These are phyloP conservation scores for Silurus meridionalis DNA, from an alignment of 2,113 vertebrate species.

Conservation along the genomic window DNA sequence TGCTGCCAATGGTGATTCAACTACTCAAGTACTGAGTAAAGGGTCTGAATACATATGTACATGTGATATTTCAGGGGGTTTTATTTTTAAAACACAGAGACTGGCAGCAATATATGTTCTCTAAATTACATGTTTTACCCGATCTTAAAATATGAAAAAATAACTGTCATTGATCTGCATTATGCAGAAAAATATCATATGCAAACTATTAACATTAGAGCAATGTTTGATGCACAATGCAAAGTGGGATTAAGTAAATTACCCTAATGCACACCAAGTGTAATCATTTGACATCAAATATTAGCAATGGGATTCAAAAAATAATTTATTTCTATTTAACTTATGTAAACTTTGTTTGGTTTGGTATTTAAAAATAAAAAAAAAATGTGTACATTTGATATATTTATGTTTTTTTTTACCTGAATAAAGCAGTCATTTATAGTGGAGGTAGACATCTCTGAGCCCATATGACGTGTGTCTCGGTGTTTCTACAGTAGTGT, in stretches of 20 bases:
- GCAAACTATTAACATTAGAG: background rate
- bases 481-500: background rate
- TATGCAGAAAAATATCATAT: background rate
- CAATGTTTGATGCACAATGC: background rate
- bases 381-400: background rate
- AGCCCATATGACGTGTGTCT: background rate
- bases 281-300: background rate
- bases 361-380: no score
- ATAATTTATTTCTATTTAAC: background rate
- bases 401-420: background rate
- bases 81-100: background rate
- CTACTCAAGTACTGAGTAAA: no score
- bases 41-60: no score
- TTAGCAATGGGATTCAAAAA: background rate
- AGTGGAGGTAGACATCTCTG: background rate
- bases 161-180: background rate
- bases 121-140: background rate
- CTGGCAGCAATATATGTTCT: background rate
- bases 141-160: background rate
- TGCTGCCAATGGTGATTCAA: no score
- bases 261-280: background rate
- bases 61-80: no score
- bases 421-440: constrained; percentile 6
- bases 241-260: background rate
- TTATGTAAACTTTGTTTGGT: background rate